Base-by-base conservation (phyloP, 2,888 invertebrate genomes). In the Piscicola geometra region DNA sequence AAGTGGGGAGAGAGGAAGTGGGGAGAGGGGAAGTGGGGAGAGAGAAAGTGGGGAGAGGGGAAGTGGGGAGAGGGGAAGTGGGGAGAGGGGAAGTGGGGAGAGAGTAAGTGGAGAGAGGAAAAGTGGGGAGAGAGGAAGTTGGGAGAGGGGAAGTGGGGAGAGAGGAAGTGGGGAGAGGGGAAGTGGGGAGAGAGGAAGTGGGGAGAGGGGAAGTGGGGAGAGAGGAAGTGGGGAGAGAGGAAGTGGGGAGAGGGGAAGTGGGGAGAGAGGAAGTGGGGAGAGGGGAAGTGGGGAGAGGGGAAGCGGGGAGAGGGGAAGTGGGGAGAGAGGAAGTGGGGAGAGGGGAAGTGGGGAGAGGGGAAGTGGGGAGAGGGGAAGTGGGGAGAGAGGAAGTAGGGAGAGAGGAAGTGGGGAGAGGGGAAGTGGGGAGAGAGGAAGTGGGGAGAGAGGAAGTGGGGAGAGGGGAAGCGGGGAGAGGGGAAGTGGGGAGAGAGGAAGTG, bases 51-150 rank as follows among this genome's bases (percentile, higher is more conserved):
- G 41, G 15, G 5, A 9, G 41, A 41, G 41, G 41, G 5, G 5
- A 15, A 15, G 93, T 78, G 92, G 93, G 78, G 94, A 94, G 86
- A 93, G 5, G n/a, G 5, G 41, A 41, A 15, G 41, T 41, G 5
- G 41, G 41, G 41, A 9, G 15, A 41, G n/a, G n/a, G n/a, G n/a
- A n/a, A n/a, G n/a, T n/a, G n/a, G n/a, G n/a, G n/a, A n/a, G n/a
- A n/a, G n/a, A n/a, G n/a, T n/a, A n/a, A n/a, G 41, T 41, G 41
- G 41, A 41, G 5, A 9, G 41, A 41, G 41, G 41, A 9, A 9
- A 15, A 15, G 93, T 78, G 92, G 93, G 78, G 94, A 94, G 86
- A 93, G 5, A n/a, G 5, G 41, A 41, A 15, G 41, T 41, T 41
- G 41, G 41, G 41, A 9, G 15, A 41, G n/a, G n/a, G n/a, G n/a